These are phyloP conservation scores for Sisyra nigra DNA, from an alignment of 2,888 invertebrate species.

Conservation along the genomic window DNA sequence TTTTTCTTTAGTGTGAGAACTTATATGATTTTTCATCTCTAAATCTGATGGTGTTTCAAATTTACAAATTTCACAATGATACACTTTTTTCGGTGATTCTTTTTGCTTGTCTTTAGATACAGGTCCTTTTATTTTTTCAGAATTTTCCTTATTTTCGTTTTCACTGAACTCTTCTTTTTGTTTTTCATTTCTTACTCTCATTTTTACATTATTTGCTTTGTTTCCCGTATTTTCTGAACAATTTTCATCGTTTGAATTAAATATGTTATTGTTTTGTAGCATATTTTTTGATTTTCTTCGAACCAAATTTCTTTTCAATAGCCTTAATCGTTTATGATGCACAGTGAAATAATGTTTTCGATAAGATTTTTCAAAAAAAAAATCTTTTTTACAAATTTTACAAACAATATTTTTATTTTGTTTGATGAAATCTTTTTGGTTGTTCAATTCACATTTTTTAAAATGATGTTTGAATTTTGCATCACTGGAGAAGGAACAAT, in stretches of 20 bases:
- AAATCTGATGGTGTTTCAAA: constrained; percentile 5
- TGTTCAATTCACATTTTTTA: constrained; percentile 2
- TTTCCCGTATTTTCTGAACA: no score
- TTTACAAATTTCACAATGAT: constrained; percentile 4
- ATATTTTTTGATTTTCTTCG: no score
- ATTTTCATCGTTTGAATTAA: no score
- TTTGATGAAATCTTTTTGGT: no score
- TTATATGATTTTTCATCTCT: constrained; percentile 7
- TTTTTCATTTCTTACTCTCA: no score
- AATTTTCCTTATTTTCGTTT: neutral
- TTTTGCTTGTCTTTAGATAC: neutral
- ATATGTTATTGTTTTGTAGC: no score
- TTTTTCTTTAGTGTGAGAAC: constrained; percentile 2
- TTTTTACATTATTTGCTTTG: no score
- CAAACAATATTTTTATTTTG: constrained; percentile 2
- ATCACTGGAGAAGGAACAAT: constrained; percentile 3
- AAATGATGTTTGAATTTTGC: constrained; percentile 4
- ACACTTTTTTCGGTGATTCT: neutral
- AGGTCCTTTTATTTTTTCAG: neutral
- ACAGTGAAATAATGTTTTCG: neutral
- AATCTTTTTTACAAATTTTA: neutral
- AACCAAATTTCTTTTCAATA: no score
- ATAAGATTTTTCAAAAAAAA: neutral
- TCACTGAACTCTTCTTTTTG: neutral
- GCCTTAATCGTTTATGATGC: no score